Evolutionary conservation across 2,113 vertebrate genomes (phyloP).

Genomic region (Tetraodon nigroviridis): DNA sequence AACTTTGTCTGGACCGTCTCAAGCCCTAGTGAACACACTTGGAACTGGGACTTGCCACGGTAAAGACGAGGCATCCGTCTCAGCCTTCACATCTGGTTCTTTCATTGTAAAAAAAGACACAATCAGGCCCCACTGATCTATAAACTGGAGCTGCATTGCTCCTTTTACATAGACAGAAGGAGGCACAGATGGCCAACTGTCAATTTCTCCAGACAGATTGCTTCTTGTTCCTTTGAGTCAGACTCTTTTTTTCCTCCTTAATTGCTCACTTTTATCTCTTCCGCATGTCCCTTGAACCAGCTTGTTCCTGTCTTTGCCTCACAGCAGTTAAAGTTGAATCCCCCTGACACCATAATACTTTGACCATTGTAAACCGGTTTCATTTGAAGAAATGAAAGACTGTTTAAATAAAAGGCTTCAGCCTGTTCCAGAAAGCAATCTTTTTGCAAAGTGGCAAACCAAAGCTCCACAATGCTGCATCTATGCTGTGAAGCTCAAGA

Average conservation of each 20-base stretch:
- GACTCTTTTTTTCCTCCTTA: constrained; percentile 4
- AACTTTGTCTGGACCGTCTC: no score
- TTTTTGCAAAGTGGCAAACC: constrained; percentile 30
- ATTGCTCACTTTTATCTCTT: constrained; percentile 1
- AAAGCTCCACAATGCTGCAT: constrained; percentile 53
- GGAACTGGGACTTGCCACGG: no score
- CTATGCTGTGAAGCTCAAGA: constrained; percentile 41
- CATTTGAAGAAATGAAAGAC: constrained; percentile 8
- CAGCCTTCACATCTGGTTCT: constrained; percentile 45
- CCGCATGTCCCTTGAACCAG: background rate
- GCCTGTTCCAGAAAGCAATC: constrained; percentile 27
- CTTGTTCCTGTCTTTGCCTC: background rate
- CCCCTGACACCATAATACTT: constrained; percentile 4
- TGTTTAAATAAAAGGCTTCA: constrained; percentile 40
- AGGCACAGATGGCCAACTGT: constrained; percentile 1
- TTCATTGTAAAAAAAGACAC: constrained; percentile 24
- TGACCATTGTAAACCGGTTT: constrained; percentile 11
- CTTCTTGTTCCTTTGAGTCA: constrained; percentile 13
- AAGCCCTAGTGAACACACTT: no score
- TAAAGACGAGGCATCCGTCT: background rate
- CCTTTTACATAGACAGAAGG: constrained; percentile 14
- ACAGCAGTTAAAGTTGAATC: background rate
- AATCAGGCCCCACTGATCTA: constrained; percentile 9
- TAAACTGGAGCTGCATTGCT: constrained; percentile 17
- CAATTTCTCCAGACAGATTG: constrained; percentile 13